Base-by-base conservation (phyloP, 2,113 vertebrate genomes). In the Tragulus kanchil region DNA sequence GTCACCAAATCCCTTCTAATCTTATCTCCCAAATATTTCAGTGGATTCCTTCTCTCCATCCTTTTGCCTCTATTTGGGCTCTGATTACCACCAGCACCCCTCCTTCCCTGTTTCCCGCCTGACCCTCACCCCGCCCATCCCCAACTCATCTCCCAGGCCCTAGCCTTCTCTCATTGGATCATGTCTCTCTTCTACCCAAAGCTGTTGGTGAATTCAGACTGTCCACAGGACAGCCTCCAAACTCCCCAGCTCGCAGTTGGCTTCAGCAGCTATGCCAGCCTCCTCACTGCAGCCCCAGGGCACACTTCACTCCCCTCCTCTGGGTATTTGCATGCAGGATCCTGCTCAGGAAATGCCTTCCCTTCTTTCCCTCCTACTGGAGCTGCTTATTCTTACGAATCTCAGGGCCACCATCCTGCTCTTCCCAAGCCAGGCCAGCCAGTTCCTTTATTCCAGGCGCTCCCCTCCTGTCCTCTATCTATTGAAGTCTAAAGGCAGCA, bases 1-100 rank as follows among this genome's bases (percentile, higher is more conserved):
- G 78, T 85, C 67, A 92, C 50, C 73, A 84, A 82, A 93, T 54
- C 75, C 73, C 85, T 79, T 28, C 77, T 56, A 69, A 45, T 92
- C 26, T 93, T 84, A 75, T 54, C 89, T 90, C 54, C n/a, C 42
- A 56, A 8, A 73, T 65, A n/a, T 56, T 77, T 59, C 89, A 84
- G 17, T 10, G 65, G 69, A 54, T 45, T 50, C 42, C 52, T 83
- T 61, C 31, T 92, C 52, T 58, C 84, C 62, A 58, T n/a, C 87
- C 50, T 36, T 88, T 69, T n/a, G 52, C 75, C 12, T 12, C 59
- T 52, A 21, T 82, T 78, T 69, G 78, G 48, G 36, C 85, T 88
- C 69, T 64, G 17, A 75, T 54, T 16, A 21, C 28, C 45, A 26
- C 45, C 48, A 15, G 25, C 73, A 17, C 25, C 11, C 13, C 11